Base-by-base conservation (phyloP, 2,888 invertebrate species). In the Andrena bicolor region DNA sequence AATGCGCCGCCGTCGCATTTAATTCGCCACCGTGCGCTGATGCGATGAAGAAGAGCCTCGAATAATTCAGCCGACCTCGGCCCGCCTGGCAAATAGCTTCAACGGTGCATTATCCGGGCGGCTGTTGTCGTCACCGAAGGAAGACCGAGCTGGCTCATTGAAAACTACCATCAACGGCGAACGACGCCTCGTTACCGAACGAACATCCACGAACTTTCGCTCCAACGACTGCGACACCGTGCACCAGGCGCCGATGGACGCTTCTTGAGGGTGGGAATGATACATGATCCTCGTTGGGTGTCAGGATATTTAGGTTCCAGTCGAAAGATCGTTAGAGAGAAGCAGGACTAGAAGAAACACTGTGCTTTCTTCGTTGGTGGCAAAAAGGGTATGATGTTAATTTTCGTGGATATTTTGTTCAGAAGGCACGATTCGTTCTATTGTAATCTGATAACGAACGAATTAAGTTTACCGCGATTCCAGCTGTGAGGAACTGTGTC, bases 141-240 rank as follows among this genome's bases (percentile, higher is more conserved):
- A 16, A 13, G 10, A n/a, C 20, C 30, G 16, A 26, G 28, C 48
- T 41, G 65, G 65, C 65, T 61, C 71, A 71, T 71, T 71, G 48
- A 71, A 71, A 71, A 30, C 49, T 61, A 8, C 61, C 20, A 71
- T 49, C 71, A 71, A 71, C 71, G 6, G 20, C 58, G 48, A 48
- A 61, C 61, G 49, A 48, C 71, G 71, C 61, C 71, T 71, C 49
- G 71, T 71, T 71, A 71, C 60, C 48, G 71, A 71, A 49, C 30
- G 49, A 71, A 20, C 71, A 49, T 61, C 49, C 60, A 60, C 20
- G 8, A 71, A 71, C 28, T 71, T 71, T 71, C 61, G 16, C 26
- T 26, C 28, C 26, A n/a, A 56, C 28, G 26, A 53, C 16, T 23
- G 53, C 35, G 23, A 70, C 58, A 35, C 58, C 20, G 7, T 30